Conservation (phyloP, 1,140 invertebrate genomes). For the Coelopa frigida region DNA sequence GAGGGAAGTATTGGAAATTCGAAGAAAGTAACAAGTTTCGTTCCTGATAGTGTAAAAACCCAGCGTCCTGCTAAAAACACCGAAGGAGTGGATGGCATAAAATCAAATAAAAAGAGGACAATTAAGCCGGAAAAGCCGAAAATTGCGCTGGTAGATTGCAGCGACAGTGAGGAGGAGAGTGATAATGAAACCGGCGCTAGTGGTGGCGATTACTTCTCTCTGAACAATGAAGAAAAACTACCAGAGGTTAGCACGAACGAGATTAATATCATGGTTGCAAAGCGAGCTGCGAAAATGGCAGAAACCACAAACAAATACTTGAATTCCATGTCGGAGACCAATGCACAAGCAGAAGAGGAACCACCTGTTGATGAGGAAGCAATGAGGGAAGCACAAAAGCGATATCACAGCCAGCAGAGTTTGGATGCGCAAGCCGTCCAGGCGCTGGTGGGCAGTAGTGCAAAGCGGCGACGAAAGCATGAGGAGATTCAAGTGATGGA, state of each 20-base stretch:
- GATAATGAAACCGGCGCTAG: conserved; percentile 28
- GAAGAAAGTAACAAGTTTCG: conserved; percentile 18
- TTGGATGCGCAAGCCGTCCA: conserved; percentile 30
- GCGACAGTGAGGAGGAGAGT: conserved; percentile 43
- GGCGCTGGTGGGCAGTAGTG: conserved; percentile 36
- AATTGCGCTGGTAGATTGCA: conserved; percentile 22
- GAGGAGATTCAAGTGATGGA: conserved; percentile 66
- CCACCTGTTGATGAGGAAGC: conserved; percentile 16
- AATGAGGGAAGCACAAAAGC: conserved; percentile 19
- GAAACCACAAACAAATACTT: conserved; percentile 27
- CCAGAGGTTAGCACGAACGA: conserved; percentile 38
- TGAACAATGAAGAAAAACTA: conserved; percentile 41
- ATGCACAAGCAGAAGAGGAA: conserved; percentile 9
- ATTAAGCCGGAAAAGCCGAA: conserved; percentile 9
- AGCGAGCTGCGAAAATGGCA: conserved; percentile 32
- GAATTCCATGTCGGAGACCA: background rate
- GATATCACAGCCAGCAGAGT: conserved; percentile 26
- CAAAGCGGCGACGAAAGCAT: conserved; percentile 44
- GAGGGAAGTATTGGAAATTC: background rate
- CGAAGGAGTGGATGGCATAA: conserved; percentile 25
- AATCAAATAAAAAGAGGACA: conserved; percentile 4
- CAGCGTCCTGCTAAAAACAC: conserved; percentile 34
- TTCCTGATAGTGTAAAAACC: conserved; percentile 35
- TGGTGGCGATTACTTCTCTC: conserved; percentile 49
- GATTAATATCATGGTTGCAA: conserved; percentile 34